A percentile compares a stretch with the other conserved stretches of the same genome.
Evolutionary conservation across 2,888 invertebrate genomes (phyloP).

Genomic region (Gryllus longicercus): DNA sequence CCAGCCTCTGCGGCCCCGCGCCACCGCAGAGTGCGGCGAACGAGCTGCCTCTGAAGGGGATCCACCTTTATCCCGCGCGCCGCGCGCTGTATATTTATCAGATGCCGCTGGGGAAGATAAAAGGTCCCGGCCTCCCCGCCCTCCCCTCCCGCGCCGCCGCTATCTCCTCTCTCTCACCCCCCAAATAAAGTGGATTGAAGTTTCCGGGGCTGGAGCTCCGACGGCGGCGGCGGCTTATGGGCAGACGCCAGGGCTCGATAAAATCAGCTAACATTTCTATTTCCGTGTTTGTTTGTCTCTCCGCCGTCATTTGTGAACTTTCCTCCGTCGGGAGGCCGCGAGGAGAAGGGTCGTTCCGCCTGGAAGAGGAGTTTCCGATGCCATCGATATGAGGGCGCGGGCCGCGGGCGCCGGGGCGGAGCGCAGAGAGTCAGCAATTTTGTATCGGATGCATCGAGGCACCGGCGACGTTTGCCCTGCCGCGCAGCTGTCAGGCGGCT

Average conservation of each 20-base stretch:
- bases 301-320: conserved; percentile 26
- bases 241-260: not conserved
- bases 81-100: conserved; percentile 6
- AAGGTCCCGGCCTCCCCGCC: not conserved
- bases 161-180: conserved; percentile 22
- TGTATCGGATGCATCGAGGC: not conserved
- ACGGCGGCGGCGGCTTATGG: not conserved
- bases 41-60: too few species aligned
- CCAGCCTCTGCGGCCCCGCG: too few species aligned
- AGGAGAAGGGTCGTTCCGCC: not conserved
- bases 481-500: too few species aligned
- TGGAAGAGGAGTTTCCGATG: conserved; percentile 19
- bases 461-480: too few species aligned
- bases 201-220: conserved; percentile 12
- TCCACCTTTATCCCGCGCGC: too few species aligned
- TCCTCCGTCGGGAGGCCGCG: not conserved
- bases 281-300: conserved; percentile 26
- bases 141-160: not conserved
- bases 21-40: too few species aligned
- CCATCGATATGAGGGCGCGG: conserved; percentile 18
- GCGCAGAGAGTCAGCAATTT: not conserved
- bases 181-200: conserved; percentile 32
- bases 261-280: conserved; percentile 11
- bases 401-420: not conserved
- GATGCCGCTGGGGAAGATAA: not conserved